Evolutionary conservation across 2,797 vertebrate species (phyloP), one percentile per base, ranked within the genome.

Genomic region (Sebastes cheni): DNA sequence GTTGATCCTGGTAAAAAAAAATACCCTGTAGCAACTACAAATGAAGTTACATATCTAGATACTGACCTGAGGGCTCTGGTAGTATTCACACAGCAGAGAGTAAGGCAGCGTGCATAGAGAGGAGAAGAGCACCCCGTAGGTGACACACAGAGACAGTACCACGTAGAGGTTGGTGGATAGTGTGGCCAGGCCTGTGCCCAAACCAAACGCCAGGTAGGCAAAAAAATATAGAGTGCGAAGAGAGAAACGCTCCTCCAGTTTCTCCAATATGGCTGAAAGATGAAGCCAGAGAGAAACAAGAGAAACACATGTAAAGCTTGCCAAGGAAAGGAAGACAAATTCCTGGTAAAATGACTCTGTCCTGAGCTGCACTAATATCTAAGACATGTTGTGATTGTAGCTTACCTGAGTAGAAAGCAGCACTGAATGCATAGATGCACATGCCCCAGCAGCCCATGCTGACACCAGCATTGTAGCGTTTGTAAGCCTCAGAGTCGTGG

Each of bases 361-460:
- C 12, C 8, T 54, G 29, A 34, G 55, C 23, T 50, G 32, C 3
- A 18, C n/a, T 29, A 6, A 36, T 8, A 54, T 42, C 13, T 1
- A 12, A 18, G 13, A 25, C 18, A 20, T 30, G 25, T 20, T 34
- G 8, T 61, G n/a, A 73, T n/a, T 60, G n/a, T 2, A 42, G 11
- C 69, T 88, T 88, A 99, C 99, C 99, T 96, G 99, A 99, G 89
- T 99, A 99, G 88, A 99, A 96, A 88, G 99, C 98, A 29, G 99
- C 98, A 69, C 98, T 99, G 95, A 99, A 99, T 88, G 99, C 98
- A 73, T 99, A 99, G 93, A 99, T 97, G 90, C 98, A 99, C 98
- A 99, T 97, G 8, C 98, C 99, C 99, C 99, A 99, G 95, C 99
- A 99, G 92, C 99, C 98, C 97, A 97, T 97, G 92, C 95, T 98